Percentiles rank a stretch among this genome's conserved stretches.
Evolutionary conservation across 2,113 vertebrate species (phyloP).

Genomic region (Hippolais icterina): DNA sequence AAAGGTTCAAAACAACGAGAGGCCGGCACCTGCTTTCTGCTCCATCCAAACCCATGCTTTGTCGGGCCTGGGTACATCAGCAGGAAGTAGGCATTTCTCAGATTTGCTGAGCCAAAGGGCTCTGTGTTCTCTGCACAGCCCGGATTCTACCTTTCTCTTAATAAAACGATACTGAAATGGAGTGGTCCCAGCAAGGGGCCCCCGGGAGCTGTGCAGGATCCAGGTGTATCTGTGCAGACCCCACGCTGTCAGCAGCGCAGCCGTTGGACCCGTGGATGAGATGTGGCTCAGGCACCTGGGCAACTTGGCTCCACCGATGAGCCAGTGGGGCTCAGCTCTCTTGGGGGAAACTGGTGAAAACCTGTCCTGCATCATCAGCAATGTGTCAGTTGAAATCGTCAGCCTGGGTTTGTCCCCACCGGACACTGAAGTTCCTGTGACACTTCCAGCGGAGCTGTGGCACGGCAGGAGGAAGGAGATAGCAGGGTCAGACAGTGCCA

Average conservation of each 20-base stretch:
- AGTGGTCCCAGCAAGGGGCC: neutral
- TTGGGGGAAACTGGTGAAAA: neutral
- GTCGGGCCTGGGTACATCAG: neutral
- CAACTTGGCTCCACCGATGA: neutral
- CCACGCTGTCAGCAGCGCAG: neutral
- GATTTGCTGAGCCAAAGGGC: neutral
- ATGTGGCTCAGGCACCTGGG: neutral
- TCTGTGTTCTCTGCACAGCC: neutral
- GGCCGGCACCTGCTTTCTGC: neutral
- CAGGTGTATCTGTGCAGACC: neutral
- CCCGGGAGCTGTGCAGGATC: neutral
- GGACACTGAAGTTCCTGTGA: rapidly evolving
- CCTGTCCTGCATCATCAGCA: slow-evolving; percentile 9
- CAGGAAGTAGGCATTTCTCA: neutral
- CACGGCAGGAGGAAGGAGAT: neutral
- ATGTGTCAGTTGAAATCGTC: slow-evolving; percentile 10
- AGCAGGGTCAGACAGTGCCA: rapidly evolving
- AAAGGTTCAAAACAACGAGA: neutral
- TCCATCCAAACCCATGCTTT: neutral
- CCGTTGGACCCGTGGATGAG: rapidly evolving
- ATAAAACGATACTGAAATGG: neutral
- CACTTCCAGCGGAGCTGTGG: neutral
- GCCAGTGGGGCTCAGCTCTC: neutral
- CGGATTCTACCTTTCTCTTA: neutral
- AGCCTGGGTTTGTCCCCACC: neutral